phyloP scores from a whole-genome alignment of 2,113 vertebrate genomes.

The Brienomyrus longianalis region DNA sequence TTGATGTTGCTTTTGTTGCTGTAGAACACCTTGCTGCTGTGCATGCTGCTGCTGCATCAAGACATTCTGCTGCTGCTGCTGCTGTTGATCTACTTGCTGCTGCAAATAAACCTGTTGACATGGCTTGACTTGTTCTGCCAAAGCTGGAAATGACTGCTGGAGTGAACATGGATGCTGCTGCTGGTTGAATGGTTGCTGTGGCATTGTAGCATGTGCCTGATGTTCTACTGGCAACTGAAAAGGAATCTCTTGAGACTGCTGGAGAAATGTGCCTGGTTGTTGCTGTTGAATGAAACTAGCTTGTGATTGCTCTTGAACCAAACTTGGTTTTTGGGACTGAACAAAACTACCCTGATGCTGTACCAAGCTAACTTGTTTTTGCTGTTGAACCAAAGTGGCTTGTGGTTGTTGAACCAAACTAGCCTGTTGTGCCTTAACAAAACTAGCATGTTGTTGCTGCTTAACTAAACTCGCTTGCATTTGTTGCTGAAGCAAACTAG shows the following conservation, averaged over 20 bases:
- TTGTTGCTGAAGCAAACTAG: conserved; percentile 50
- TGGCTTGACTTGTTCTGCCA: conserved; percentile 26
- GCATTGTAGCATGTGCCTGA: conserved; percentile 16
- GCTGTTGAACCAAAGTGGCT: conserved; percentile 34
- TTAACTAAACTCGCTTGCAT: conserved; percentile 36
- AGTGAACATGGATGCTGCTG: conserved; percentile 26
- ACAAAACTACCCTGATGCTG: conserved; percentile 14
- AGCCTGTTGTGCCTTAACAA: conserved; percentile 36
- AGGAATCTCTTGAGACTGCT: conserved; percentile 8
- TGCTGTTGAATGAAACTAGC: conserved; percentile 35
- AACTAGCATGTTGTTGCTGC: conserved; percentile 25
- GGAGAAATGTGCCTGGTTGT: conserved; percentile 18
- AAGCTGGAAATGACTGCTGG: conserved; percentile 32
- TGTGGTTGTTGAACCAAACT: conserved; percentile 24
- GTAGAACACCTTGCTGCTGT: conserved; percentile 9
- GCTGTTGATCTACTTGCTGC: conserved; percentile 33
- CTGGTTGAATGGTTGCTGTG: conserved; percentile 12
- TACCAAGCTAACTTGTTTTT: conserved; percentile 39
- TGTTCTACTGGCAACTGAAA: conserved; percentile 15
- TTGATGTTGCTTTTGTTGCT: conserved; percentile 38
- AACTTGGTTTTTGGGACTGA: conserved; percentile 37
- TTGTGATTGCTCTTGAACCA: conserved; percentile 3
- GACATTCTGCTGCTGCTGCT: conserved; percentile 26
- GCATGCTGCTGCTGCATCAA: conserved; percentile 35
- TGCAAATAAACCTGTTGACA: conserved; percentile 26